A percentile compares a stretch with the other conserved stretches of the same genome.
These are phyloP conservation scores for Andinoacara biseriatus DNA, from an alignment of 2,113 vertebrate species.

Conservation along the genomic window DNA sequence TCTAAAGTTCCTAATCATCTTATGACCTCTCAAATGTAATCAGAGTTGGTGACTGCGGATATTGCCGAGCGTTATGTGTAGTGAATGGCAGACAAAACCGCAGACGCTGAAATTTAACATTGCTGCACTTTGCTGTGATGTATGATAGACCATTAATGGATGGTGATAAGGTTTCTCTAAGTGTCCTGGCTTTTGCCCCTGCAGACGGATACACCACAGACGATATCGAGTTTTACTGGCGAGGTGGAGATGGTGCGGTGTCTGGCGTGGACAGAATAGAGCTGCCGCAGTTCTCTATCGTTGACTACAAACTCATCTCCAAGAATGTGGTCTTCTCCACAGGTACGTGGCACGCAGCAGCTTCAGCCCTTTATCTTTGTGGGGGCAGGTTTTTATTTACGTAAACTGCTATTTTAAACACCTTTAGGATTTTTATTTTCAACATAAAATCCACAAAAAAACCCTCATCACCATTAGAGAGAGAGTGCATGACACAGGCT, in stretches of 20 bases:
- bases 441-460: neutral
- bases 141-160: neutral
- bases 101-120: neutral
- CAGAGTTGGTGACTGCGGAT: neutral
- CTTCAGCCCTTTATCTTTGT: neutral
- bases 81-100: neutral
- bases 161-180: constrained; percentile 31
- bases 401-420: neutral
- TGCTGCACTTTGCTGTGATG: neutral
- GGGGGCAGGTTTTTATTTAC: neutral
- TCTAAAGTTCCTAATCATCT: neutral
- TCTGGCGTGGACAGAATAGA: constrained; percentile 97
- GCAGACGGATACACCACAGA: constrained; percentile 98
- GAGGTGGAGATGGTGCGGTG: constrained; percentile 93
- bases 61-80: neutral
- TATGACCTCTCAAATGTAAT: neutral
- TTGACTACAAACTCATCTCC: constrained; percentile 97
- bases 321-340: constrained; percentile 98
- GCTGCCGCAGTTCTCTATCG: constrained; percentile 97
- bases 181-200: constrained; percentile 42
- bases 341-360: constrained; percentile 78
- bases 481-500: neutral
- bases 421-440: neutral
- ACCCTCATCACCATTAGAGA: neutral
- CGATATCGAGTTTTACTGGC: constrained; percentile 99